These are phyloP conservation scores for Xestia ashworthii DNA, from an alignment of 2,888 invertebrate genomes.

Conservation along the genomic window DNA sequence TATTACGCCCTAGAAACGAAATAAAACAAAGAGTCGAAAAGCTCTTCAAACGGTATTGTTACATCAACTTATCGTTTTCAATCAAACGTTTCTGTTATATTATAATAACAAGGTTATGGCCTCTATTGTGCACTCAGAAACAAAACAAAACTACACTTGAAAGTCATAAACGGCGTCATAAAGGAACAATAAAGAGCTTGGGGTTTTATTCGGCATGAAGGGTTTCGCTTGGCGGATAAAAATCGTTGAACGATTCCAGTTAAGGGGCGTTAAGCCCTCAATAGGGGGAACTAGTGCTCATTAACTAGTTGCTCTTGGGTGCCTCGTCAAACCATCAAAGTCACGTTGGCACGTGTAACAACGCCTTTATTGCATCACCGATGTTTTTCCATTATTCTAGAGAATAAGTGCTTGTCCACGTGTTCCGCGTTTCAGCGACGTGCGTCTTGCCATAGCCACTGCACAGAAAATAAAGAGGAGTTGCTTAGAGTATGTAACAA, in stretches of 20 bases:
- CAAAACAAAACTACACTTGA: constrained; percentile 41
- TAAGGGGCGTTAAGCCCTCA: not conserved
- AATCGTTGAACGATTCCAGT: constrained; percentile 20
- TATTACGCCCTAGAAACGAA: not conserved
- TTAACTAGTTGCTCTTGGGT: constrained; percentile 19
- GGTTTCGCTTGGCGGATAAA: constrained; percentile 12
- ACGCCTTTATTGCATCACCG: constrained; percentile 1
- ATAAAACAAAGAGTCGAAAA: constrained; percentile 14
- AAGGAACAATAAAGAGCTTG: constrained; percentile 35
- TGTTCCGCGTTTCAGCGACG: not conserved
- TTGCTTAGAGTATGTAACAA: not conserved
- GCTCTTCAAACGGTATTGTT: constrained; percentile 10
- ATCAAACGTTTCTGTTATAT: constrained; percentile 35
- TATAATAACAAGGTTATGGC: constrained; percentile 36
- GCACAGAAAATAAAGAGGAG: not conserved
- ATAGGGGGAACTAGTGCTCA: constrained; percentile 1
- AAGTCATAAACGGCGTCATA: constrained; percentile 43
- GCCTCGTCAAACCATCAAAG: constrained; percentile 21
- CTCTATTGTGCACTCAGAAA: constrained; percentile 18
- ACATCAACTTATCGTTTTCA: constrained; percentile 33
- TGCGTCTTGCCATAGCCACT: not conserved
- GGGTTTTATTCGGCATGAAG: constrained; percentile 15
- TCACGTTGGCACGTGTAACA: constrained; percentile 11
- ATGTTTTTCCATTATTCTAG: constrained; percentile 20
- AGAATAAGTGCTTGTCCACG: not conserved